Percentiles rank a stretch among this genome's conserved stretches.
phyloP scores from a whole-genome alignment of 92 coral and sea anemone genomes.

The Desmophyllum pertusum region DNA sequence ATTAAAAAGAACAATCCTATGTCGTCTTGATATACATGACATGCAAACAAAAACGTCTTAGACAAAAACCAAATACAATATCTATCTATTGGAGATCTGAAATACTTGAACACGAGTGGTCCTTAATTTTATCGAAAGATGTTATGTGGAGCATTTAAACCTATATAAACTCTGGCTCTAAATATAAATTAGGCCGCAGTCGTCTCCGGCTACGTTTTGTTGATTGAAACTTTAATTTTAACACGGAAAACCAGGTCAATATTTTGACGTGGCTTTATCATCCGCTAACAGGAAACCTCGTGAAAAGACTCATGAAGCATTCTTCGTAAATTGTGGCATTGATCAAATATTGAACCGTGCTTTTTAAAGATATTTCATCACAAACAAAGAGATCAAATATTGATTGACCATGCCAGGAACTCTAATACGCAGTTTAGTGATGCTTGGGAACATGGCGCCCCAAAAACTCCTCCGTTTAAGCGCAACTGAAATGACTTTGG shows the following conservation, averaged over 20 bases:
- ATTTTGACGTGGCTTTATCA: background rate
- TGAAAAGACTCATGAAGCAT: background rate
- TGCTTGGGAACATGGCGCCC: background rate
- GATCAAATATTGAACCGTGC: slow-evolving; percentile 5
- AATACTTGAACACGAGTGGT: background rate
- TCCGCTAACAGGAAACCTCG: slow-evolving; percentile 7
- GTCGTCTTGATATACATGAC: background rate
- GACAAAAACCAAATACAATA: background rate
- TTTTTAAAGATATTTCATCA: background rate
- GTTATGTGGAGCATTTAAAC: slow-evolving; percentile 6
- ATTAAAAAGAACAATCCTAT: slow-evolving; percentile 4
- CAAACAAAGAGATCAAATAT: slow-evolving; percentile 6
- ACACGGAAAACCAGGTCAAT: slow-evolving; percentile 23
- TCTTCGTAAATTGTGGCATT: background rate
- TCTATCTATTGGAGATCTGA: background rate
- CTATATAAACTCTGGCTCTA: background rate
- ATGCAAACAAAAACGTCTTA: slow-evolving; percentile 3
- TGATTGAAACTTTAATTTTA: background rate
- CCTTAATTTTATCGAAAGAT: background rate
- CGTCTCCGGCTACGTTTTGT: background rate
- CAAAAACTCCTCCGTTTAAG: background rate
- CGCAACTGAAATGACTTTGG: background rate
- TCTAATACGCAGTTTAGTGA: slow-evolving; percentile 3
- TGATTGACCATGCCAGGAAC: slow-evolving; percentile 21
- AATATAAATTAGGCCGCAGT: background rate